Evolutionary conservation across 1,140 invertebrate species (phyloP), one percentile per base, ranked within the genome.

Genomic region (Odontomachus brunneus): DNA sequence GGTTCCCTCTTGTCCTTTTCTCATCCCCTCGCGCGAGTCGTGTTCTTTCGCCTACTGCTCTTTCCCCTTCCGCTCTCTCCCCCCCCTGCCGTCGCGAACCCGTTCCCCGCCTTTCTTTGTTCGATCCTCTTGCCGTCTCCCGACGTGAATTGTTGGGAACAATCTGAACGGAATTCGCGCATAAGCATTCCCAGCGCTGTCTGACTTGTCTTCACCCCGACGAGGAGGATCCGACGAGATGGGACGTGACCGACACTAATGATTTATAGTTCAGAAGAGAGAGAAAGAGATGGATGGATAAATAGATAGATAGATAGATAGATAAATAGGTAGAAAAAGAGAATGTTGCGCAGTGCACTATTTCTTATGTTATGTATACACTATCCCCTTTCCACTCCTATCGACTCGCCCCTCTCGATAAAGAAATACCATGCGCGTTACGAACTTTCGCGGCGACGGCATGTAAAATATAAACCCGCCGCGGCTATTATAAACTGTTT

Each of bases 71-170:
- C 17, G 55, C 38, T 14, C 26, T 48, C 33, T 57, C 51, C 55
- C 75, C 51, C 57, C 55, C 55, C 49, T 22, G 63, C 59, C 44
- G 63, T 53, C 51, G 75, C 44, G 63, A 78, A 78, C 44, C 38
- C 38, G 38, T 11, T 44, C 38, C 22, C 2, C 22, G 12, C 48
- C 38, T 17, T 44, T 59, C 53, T 59, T 57, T 48, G 63, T 71
- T 78, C 63, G 75, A 78, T 78, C 69, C 51, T 78, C 75, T 57
- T 29, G 49, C 22, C 57, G 44, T 69, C 49, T 22, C 75, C 69
- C 44, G 63, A 78, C 63, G 75, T 57, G 63, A 78, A 78, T 69
- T 69, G 74, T 78, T 67, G 33, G 17, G 63, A 78, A 69, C 63
- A 82, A 71, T 82, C 57, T 24, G 29, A 17, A 60, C 4, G 75